These are phyloP conservation scores for Leptopilina myrica DNA, from an alignment of 2,888 invertebrate genomes.

Conservation along the genomic window DNA sequence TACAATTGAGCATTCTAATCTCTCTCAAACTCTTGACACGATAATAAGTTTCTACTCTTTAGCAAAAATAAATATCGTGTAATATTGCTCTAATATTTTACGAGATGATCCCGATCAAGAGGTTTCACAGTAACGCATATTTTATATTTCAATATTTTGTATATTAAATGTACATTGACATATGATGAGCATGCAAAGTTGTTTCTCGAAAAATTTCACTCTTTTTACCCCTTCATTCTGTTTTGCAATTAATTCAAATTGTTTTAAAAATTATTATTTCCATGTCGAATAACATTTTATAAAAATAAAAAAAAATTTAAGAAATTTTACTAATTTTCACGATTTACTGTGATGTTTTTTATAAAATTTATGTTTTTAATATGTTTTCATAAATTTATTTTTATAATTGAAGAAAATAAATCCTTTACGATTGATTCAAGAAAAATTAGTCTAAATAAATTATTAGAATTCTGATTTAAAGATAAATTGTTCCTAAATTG, in stretches of 20 bases:
- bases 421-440: too few species aligned
- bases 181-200: conserved; percentile 47
- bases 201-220: conserved; percentile 10
- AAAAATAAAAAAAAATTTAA: too few species aligned
- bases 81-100: conserved; percentile 53
- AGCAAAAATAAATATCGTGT: conserved; percentile 72
- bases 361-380: too few species aligned
- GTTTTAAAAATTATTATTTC: neutral
- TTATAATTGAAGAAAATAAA: too few species aligned
- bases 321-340: too few species aligned
- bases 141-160: conserved; percentile 25
- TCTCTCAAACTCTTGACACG: conserved; percentile 25
- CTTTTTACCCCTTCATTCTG: neutral
- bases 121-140: conserved; percentile 36
- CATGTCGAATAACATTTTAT: too few species aligned
- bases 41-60: conserved; percentile 57
- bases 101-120: conserved; percentile 59
- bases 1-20: conserved; percentile 33
- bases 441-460: too few species aligned
- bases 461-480: too few species aligned
- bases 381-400: too few species aligned
- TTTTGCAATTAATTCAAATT: neutral
- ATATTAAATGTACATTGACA: conserved; percentile 43
- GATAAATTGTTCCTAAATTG: too few species aligned
- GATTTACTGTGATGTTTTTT: too few species aligned